These are phyloP conservation scores for Aegotheles bennettii DNA, from an alignment of 2,113 vertebrate genomes.

Conservation along the genomic window DNA sequence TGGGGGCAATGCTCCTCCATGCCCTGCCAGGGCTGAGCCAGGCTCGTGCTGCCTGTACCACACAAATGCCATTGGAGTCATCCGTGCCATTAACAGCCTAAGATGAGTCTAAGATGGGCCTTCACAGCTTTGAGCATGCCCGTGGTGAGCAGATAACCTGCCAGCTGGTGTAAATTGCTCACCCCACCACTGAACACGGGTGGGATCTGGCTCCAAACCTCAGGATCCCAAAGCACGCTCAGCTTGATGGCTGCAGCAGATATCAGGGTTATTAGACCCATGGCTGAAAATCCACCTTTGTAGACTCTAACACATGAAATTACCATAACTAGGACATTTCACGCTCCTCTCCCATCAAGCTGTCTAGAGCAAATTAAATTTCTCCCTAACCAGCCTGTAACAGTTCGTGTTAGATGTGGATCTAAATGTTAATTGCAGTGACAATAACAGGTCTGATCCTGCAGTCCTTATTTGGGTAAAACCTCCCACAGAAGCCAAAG, in stretches of 20 bases:
- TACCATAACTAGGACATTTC: constrained; percentile 50
- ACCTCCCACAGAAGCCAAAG: constrained; percentile 64
- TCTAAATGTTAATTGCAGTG: constrained; percentile 65
- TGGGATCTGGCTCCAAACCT: neutral
- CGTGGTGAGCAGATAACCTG: neutral
- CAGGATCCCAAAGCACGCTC: neutral
- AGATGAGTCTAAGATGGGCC: neutral
- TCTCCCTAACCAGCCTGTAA: constrained; percentile 64
- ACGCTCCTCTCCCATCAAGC: constrained; percentile 59
- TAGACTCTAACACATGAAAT: constrained; percentile 6
- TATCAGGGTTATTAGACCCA: neutral
- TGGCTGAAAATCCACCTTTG: constrained; percentile 10
- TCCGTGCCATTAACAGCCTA: accelerated
- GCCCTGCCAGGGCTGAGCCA: neutral
- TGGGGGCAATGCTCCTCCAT: neutral
- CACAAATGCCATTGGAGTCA: neutral
- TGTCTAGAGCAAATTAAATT: constrained; percentile 65
- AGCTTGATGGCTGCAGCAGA: neutral
- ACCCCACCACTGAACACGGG: accelerated
- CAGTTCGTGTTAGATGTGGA: constrained; percentile 59
- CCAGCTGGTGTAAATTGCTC: accelerated
- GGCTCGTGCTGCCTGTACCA: neutral
- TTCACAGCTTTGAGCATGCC: accelerated
- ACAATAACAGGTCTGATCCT: constrained; percentile 67
- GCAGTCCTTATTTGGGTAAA: constrained; percentile 59